phyloP scores from a whole-genome alignment of 2,888 invertebrate species.

The Aromia moschata region DNA sequence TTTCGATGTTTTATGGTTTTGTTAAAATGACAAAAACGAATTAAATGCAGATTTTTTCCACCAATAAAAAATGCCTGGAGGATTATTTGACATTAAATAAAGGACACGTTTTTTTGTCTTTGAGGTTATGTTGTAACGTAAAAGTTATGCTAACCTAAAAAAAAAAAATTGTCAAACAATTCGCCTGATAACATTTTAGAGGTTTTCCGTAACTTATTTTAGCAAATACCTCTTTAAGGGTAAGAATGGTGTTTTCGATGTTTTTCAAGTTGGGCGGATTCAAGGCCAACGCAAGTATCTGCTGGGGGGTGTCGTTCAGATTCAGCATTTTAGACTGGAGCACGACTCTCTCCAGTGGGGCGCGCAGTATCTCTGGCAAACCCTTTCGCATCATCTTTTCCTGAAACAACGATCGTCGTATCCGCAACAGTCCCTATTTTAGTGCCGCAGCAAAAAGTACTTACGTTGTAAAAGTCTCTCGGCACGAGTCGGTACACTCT shows the following conservation, averaged over 20 bases:
- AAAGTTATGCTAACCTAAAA: no score
- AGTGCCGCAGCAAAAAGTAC: slow-evolving; percentile 28
- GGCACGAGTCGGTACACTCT: slow-evolving; percentile 85
- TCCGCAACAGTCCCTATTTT: not conserved
- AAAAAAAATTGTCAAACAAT: no score
- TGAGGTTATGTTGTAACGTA: no score
- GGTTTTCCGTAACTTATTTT: no score
- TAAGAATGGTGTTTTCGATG: slow-evolving; percentile 82
- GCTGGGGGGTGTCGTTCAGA: slow-evolving; percentile 79
- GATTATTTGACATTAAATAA: no score
- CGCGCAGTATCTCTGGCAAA: slow-evolving; percentile 80
- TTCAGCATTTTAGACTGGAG: slow-evolving; percentile 83
- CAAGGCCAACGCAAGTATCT: slow-evolving; percentile 83
- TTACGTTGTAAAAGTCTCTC: slow-evolving; percentile 71
- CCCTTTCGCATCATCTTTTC: slow-evolving; percentile 67
- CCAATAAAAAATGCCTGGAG: no score
- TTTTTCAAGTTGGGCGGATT: slow-evolving; percentile 87
- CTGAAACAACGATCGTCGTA: slow-evolving; percentile 48
- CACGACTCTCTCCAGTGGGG: slow-evolving; percentile 83
- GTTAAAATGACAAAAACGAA: no score
- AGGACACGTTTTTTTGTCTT: no score
- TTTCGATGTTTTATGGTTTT: no score
- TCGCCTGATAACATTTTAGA: no score
- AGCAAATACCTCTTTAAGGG: slow-evolving; percentile 77
- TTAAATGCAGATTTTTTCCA: no score